A percentile compares a stretch with the other conserved stretches of the same genome.
These are phyloP conservation scores for Styela plicata DNA, from an alignment of 23 tunicate species.

Conservation along the genomic window DNA sequence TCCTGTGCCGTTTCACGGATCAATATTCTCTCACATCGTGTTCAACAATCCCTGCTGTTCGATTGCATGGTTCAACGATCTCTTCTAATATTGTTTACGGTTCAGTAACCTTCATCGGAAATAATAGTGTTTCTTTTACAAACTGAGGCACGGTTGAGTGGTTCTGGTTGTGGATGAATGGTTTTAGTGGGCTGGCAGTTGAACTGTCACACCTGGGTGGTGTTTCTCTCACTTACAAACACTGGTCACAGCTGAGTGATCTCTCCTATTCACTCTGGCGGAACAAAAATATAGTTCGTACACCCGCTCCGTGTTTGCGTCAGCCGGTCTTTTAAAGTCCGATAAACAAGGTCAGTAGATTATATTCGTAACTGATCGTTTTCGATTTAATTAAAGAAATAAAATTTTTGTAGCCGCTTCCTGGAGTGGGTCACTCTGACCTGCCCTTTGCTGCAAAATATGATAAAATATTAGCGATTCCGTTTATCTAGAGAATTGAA, in stretches of 20 bases:
- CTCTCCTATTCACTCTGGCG: conserved; percentile 21
- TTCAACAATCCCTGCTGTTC: neutral
- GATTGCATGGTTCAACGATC: neutral
- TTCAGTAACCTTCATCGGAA: too few relatives aligned
- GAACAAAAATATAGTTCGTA: neutral
- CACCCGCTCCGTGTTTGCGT: conserved; percentile 28
- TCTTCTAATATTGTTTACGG: neutral
- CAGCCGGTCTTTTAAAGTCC: conserved; percentile 25
- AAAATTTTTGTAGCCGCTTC: too few relatives aligned
- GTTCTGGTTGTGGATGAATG: neutral
- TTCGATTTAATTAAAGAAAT: too few relatives aligned
- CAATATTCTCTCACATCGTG: neutral
- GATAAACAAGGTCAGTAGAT: conserved; percentile 6
- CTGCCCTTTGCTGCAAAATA: neutral
- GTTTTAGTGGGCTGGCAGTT: neutral
- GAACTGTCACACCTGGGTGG: neutral
- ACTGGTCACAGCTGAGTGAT: conserved; percentile 7
- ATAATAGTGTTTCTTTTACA: too few relatives aligned
- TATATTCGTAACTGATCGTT: too few relatives aligned
- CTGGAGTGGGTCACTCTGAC: neutral
- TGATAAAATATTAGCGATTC: neutral
- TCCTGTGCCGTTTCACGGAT: too few relatives aligned
- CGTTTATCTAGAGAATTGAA: too few relatives aligned
- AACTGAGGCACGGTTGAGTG: neutral
- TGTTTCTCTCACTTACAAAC: neutral